Conservation (phyloP, 2,113 vertebrate genomes). For the Pyrgilauda ruficollis region DNA sequence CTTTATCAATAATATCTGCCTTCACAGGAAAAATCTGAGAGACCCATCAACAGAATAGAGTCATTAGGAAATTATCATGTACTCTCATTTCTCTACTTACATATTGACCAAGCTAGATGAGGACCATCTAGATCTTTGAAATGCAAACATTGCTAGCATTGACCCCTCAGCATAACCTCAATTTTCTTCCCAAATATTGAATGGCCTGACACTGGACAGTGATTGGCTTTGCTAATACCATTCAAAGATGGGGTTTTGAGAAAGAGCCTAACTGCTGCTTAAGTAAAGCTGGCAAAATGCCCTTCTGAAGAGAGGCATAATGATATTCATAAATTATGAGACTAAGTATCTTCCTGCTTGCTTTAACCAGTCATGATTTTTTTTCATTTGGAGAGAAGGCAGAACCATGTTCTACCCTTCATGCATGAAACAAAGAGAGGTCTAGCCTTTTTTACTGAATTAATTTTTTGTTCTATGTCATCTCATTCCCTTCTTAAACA, state of each 20-base stretch:
- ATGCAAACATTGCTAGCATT: neutral
- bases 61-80: neutral
- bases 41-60: neutral
- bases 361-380: slow-evolving; percentile 16
- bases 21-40: neutral
- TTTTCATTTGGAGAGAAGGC: slow-evolving; percentile 31
- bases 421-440: neutral
- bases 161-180: neutral
- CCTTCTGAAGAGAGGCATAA: neutral
- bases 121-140: neutral
- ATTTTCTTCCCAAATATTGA: slow-evolving; percentile 17
- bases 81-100: neutral
- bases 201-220: neutral
- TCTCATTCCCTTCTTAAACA: neutral
- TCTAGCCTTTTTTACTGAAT: neutral
- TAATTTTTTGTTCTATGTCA: neutral
- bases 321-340: slow-evolving; percentile 34
- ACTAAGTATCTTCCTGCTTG: neutral
- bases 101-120: neutral
- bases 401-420: neutral
- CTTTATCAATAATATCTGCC: neutral
- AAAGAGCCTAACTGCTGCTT: neutral
- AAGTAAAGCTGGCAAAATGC: slow-evolving; percentile 35
- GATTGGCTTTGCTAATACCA: slow-evolving; percentile 8
- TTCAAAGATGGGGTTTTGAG: neutral